Evolutionary conservation across 2,113 vertebrate genomes (phyloP).

Genomic region (Pithys albifrons): DNA sequence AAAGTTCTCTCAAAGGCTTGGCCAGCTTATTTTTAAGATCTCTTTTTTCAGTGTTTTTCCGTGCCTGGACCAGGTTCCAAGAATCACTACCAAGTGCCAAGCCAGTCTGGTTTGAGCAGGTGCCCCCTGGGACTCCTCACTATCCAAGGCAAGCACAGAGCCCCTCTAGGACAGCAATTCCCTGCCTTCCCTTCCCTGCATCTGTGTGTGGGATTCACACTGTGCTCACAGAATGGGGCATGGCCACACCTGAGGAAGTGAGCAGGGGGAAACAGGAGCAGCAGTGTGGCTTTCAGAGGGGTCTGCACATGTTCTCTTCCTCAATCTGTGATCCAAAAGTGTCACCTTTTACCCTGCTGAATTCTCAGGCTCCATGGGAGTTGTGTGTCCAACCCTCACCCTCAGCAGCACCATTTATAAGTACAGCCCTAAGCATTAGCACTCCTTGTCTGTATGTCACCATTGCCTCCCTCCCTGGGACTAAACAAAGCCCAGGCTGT

Average conservation of each 20-base stretch:
- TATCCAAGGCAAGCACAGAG: background rate
- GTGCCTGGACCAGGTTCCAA: background rate
- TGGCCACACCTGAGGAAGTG: background rate
- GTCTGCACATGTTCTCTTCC: background rate
- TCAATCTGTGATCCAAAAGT: background rate
- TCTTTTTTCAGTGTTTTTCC: background rate
- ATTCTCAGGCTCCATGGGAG: background rate
- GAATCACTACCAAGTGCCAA: slow-evolving; percentile 15
- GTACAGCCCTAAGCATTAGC: background rate
- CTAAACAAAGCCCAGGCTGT: background rate
- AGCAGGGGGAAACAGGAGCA: background rate
- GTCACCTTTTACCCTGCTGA: background rate
- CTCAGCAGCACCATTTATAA: background rate
- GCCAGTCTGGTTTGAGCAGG: slow-evolving; percentile 12
- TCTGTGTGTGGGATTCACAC: background rate
- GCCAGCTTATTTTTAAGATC: background rate
- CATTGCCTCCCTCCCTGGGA: background rate
- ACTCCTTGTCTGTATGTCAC: background rate
- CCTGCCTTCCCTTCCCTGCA: background rate
- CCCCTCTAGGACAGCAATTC: slow-evolving; percentile 10
- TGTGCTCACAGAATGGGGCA: background rate
- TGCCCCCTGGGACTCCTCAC: background rate
- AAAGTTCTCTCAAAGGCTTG: background rate
- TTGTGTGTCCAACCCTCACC: background rate
- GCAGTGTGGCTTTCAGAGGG: background rate